Base-by-base conservation (phyloP, 2,888 invertebrate species). In the Leptothorax acervorum region DNA sequence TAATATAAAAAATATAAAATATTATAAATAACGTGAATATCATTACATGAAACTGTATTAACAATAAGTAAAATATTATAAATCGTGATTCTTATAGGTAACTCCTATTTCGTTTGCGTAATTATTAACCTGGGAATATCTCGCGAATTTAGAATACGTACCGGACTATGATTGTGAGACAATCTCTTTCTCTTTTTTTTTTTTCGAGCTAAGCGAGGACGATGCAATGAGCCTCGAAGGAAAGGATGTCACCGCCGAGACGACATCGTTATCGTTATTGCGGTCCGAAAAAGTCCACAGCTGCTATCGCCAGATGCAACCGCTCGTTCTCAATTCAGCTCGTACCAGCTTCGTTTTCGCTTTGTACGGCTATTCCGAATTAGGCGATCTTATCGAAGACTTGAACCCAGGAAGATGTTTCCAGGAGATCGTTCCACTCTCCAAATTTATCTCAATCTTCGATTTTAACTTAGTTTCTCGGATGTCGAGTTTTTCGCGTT, bases 241-340 rank as follows among this genome's bases (percentile, higher is more conserved):
- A 83, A 81, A 65, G 75, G 28, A 66, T 83, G 51, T 9, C 70
- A 68, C 6, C 9, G 42, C 55, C 55, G 57, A 45, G 66, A 66
- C 68, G 81, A 70, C 5, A 28, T 74, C 71, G 79, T 60, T 70
- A 83, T 83, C 53, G 15, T 15, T 23, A 23, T 55, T 35, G 73
- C 53, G 5, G 11, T 73, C 48, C 57, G 78, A 85, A 66, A 71
- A 81, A 84, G 75, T 76, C 45, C 39, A 88, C 92, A 92, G 90
- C 92, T 90, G 92, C 91, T 89, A 88, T 45, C 57, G 31, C 86
- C 92, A 92, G 92, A 92, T 92, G 92, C 84, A 71, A 31, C 65
- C 79, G 79, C 87, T 87, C 86, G 87, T 31, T 90, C 89, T 92
- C 88, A 73, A 74, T 31, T 62, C 23, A 3, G 39, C 12, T 75